A percentile compares a stretch with the other conserved stretches of the same genome.
phyloP scores from a whole-genome alignment of 2,113 vertebrate genomes.

The Notechis scutatus region DNA sequence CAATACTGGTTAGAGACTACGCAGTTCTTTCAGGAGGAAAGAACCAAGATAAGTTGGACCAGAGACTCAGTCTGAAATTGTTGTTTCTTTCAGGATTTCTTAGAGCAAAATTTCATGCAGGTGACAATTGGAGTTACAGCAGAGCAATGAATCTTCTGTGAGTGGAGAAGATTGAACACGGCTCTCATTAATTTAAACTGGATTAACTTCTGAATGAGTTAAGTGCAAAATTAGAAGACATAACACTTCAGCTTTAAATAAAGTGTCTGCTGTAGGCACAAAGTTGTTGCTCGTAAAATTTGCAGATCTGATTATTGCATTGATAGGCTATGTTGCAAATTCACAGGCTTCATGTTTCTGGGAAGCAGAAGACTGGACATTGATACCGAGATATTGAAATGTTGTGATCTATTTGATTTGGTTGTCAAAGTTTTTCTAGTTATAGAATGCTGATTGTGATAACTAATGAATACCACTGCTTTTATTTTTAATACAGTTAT shows the following conservation, averaged over 20 bases:
- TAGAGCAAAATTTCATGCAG: not conserved
- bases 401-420: not conserved
- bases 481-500: not conserved
- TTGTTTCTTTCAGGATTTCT: not conserved
- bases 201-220: not conserved
- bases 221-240: not conserved
- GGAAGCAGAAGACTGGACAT: not conserved
- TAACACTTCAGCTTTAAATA: not conserved
- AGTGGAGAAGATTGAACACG: not conserved
- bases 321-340: not conserved
- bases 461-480: not conserved
- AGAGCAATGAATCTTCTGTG: not conserved
- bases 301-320: not conserved
- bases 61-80: not conserved
- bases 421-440: not conserved
- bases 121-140: not conserved
- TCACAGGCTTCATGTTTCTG: not conserved
- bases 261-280: not conserved
- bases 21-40: not conserved
- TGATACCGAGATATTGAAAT: not conserved
- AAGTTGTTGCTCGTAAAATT: not conserved
- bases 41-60: not conserved
- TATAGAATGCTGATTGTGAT: not conserved
- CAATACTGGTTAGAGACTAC: not conserved
- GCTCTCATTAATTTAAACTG: not conserved